These are phyloP conservation scores for Plebejus argus DNA, from an alignment of 2,888 invertebrate genomes.

Conservation along the genomic window DNA sequence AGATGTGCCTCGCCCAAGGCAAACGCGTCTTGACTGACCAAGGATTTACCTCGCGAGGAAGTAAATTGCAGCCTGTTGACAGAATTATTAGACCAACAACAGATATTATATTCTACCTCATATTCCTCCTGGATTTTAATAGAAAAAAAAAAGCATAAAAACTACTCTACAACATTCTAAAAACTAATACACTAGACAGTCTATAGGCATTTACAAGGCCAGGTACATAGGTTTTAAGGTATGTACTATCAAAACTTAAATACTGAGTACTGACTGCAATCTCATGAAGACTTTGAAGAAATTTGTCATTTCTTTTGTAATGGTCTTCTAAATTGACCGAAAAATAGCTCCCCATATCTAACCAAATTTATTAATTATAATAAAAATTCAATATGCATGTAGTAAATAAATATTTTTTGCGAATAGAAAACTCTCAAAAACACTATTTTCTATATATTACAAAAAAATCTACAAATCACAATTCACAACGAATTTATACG, in stretches of 20 bases:
- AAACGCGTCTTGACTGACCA: no score
- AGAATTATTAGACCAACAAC: no score
- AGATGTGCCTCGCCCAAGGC: no score
- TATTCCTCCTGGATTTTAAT: not conserved
- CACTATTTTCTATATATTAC: no score
- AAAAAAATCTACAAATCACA: no score
- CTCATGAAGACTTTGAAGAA: slow-evolving; percentile 84
- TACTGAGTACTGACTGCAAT: slow-evolving; percentile 77
- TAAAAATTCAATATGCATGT: not conserved
- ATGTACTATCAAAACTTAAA: not conserved
- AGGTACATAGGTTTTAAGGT: not conserved
- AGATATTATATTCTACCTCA: no score
- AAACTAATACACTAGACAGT: not conserved
- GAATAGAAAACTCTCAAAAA: not conserved
- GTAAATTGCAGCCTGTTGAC: no score
- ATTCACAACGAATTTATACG: no score
- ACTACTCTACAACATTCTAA: not conserved
- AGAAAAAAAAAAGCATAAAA: not conserved
- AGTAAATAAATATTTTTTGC: not conserved
- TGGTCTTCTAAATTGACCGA: slow-evolving; percentile 84
- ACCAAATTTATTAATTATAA: not conserved
- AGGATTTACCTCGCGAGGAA: no score
- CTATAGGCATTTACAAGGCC: not conserved
- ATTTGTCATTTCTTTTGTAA: slow-evolving; percentile 85
- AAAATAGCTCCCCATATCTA: slow-evolving; percentile 81